Evolutionary conservation across 2,113 vertebrate species (phyloP).

Genomic region (Coptodon rendalli): DNA sequence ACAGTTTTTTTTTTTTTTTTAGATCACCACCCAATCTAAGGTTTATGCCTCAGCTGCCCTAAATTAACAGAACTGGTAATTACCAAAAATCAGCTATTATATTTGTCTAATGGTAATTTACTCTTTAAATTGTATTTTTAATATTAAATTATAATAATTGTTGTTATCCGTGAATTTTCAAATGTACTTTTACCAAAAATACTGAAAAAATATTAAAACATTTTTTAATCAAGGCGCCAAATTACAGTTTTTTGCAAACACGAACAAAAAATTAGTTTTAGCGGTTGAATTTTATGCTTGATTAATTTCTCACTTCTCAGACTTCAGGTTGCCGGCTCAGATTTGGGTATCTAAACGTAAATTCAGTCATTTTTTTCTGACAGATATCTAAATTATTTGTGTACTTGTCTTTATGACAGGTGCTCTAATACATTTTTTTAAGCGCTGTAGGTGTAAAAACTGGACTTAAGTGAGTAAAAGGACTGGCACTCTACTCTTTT

Average conservation of each 20-base stretch:
- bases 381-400: not conserved
- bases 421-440: not conserved
- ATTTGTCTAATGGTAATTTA: not conserved
- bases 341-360: not conserved
- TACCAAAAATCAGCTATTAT: rapidly evolving
- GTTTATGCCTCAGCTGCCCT: not conserved
- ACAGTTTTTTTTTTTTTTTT: too few species aligned
- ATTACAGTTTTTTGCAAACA: not conserved
- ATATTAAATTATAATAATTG: not conserved
- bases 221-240: not conserved
- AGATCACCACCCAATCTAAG: not conserved
- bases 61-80: not conserved
- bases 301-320: not conserved
- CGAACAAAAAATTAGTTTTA: rapidly evolving
- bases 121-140: not conserved
- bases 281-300: not conserved
- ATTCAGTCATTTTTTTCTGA: not conserved
- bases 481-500: not conserved
- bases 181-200: not conserved
- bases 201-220: not conserved
- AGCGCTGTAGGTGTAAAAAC: not conserved
- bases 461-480: not conserved
- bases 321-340: not conserved
- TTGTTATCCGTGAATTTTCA: not conserved
- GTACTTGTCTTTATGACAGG: not conserved